phyloP scores from a whole-genome alignment of 2,113 vertebrate species.

The Poeciliopsis prolifica region DNA sequence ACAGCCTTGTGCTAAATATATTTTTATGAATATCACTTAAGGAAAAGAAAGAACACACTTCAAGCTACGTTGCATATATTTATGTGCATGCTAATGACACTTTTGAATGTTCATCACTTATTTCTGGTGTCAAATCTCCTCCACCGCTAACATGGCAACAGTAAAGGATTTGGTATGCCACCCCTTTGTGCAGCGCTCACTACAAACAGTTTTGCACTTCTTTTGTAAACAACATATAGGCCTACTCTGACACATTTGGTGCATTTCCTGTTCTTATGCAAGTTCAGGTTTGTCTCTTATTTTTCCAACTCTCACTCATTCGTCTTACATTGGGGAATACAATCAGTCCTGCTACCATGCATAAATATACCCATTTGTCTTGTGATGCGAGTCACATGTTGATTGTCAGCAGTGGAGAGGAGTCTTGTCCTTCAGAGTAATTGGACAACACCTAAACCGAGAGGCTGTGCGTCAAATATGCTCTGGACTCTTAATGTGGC shows the following conservation, averaged over 20 bases:
- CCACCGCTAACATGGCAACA: background rate
- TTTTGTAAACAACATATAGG: background rate
- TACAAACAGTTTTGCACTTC: background rate
- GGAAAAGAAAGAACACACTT: background rate
- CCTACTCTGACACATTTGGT: background rate
- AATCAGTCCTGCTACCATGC: constrained; percentile 35
- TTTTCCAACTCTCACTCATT: constrained; percentile 39
- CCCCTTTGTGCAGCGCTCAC: background rate
- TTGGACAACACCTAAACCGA: constrained; percentile 63
- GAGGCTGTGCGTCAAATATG: constrained; percentile 53
- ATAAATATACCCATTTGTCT: constrained; percentile 72
- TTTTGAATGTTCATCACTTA: background rate
- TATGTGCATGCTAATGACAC: background rate
- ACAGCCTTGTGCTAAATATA: background rate
- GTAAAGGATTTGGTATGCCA: background rate
- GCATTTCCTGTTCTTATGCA: constrained; percentile 20
- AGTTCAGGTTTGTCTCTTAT: background rate
- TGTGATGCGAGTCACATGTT: constrained; percentile 64
- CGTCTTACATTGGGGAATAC: constrained; percentile 48
- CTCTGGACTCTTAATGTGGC: constrained; percentile 67
- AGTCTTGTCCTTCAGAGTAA: constrained; percentile 72
- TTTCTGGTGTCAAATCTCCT: background rate
- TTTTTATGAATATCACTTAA: background rate
- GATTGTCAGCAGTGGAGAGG: constrained; percentile 63
- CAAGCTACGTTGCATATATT: background rate